Evolutionary conservation across 1,140 invertebrate species (phyloP).

Genomic region (Lamellibrachia luymesi): DNA sequence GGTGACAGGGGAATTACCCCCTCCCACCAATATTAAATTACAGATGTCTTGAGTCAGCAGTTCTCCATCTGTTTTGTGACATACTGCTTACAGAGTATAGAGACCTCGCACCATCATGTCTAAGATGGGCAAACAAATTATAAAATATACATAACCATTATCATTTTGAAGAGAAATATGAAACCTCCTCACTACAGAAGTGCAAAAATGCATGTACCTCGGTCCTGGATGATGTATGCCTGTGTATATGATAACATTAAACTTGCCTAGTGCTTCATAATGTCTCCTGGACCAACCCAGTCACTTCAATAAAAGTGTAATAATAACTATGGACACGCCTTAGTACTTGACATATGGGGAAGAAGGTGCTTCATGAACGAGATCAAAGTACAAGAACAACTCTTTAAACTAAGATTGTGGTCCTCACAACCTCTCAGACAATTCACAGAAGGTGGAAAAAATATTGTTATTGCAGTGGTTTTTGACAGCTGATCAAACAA

Average conservation of each 20-base stretch:
- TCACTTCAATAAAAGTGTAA: background rate
- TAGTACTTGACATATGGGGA: background rate
- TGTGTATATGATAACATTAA: background rate
- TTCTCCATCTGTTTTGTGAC: background rate
- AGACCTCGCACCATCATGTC: background rate
- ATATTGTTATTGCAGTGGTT: background rate
- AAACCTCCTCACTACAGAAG: background rate
- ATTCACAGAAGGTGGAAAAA: background rate
- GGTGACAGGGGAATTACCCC: background rate
- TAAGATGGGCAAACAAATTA: background rate
- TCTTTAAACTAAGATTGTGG: background rate
- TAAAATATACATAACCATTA: background rate
- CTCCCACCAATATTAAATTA: conserved; percentile 1
- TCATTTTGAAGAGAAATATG: background rate
- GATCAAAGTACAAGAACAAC: background rate
- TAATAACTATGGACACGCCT: background rate
- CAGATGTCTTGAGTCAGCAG: background rate
- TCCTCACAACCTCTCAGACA: no score
- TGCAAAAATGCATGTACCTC: background rate
- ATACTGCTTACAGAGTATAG: background rate
- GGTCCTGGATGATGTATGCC: background rate
- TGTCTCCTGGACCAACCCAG: background rate
- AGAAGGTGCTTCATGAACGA: background rate
- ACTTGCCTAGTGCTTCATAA: background rate
- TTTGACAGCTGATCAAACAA: background rate